phyloP scores from a whole-genome alignment of 2,797 vertebrate species.

The Natrix natrix region DNA sequence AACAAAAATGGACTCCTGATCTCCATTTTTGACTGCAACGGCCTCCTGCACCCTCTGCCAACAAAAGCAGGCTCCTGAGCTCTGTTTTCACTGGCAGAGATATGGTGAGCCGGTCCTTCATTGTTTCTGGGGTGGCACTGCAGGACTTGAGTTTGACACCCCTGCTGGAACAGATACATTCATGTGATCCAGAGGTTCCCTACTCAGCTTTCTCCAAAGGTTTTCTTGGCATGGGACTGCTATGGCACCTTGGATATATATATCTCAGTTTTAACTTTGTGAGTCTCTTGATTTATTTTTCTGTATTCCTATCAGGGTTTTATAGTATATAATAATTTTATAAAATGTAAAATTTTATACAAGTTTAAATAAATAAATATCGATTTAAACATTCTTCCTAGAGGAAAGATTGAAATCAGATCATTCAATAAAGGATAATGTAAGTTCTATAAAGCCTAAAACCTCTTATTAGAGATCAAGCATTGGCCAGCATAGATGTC shows the following conservation, averaged over 20 bases:
- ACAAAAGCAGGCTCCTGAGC: no score
- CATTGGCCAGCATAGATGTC: not conserved
- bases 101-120: no score
- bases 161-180: not conserved
- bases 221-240: not conserved
- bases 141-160: no score
- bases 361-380: not conserved
- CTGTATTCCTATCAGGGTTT: not conserved
- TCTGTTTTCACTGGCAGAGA: no score
- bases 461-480: not conserved
- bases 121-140: no score
- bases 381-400: not conserved
- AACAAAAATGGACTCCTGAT: no score
- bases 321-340: not conserved
- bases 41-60: no score
- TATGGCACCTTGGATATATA: not conserved
- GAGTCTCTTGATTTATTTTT: not conserved
- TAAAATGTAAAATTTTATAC: not conserved
- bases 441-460: not conserved
- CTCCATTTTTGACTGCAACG: rapidly evolving
- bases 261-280: not conserved
- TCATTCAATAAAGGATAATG: not conserved
- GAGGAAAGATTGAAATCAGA: not conserved
- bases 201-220: not conserved
- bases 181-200: not conserved